Evolutionary conservation across 92 coral and sea anemone genomes (phyloP).

Genomic region (Zoanthus sansibaricus): DNA sequence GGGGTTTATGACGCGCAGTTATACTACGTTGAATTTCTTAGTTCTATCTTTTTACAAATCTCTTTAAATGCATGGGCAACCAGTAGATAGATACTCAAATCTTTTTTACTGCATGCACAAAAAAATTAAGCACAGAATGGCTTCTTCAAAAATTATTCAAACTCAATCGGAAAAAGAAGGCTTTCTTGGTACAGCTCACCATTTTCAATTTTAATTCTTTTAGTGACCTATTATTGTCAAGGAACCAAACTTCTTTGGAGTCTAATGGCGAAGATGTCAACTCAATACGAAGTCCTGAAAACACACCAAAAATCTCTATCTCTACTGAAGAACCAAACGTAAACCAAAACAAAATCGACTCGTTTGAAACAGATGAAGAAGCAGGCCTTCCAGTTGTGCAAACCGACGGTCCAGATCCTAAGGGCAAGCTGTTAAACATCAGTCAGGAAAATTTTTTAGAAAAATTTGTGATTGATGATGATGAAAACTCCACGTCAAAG

Average conservation of each 20-base stretch:
- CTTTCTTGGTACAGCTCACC: no score
- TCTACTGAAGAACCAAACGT: background rate
- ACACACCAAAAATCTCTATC: background rate
- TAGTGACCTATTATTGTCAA: background rate
- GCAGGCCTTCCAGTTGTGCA: background rate
- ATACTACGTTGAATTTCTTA: no score
- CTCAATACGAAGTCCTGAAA: background rate
- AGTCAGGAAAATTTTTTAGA: constrained; percentile 23
- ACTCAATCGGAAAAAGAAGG: background rate
- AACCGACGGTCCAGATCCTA: background rate
- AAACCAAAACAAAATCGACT: background rate
- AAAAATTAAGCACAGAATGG: background rate
- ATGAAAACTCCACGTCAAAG: background rate
- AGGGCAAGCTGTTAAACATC: constrained; percentile 21
- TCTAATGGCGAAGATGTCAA: background rate
- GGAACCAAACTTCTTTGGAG: background rate
- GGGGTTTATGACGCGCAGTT: no score
- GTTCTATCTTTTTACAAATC: no score
- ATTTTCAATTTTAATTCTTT: background rate
- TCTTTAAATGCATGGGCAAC: no score
- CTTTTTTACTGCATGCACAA: no score
- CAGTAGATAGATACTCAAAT: no score
- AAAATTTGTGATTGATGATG: constrained; percentile 53
- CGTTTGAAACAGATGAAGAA: background rate
- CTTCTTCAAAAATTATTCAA: no score